A percentile compares a stretch with the other conserved stretches of the same genome.
phyloP scores from a whole-genome alignment of 2,888 invertebrate genomes.

The Acheta domesticus region DNA sequence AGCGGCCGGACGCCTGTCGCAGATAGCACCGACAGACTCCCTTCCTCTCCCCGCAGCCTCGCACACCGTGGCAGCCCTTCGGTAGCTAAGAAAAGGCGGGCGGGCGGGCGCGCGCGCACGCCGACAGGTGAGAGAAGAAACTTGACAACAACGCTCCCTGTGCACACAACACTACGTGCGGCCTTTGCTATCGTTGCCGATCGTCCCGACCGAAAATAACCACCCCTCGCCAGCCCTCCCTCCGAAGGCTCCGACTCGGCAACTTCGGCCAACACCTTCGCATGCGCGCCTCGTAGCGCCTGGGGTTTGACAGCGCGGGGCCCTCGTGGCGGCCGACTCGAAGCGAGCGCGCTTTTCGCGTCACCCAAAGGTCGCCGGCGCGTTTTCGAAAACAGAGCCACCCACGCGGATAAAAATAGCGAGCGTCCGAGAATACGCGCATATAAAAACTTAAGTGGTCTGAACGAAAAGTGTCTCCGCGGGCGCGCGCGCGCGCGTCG shows the following conservation, averaged over 20 bases:
- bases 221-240: not conserved
- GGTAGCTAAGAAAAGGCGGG: not conserved
- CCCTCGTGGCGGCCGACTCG: no score
- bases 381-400: no score
- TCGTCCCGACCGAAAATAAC: slow-evolving; percentile 3
- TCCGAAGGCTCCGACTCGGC: not conserved
- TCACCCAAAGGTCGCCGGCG: no score
- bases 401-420: no score
- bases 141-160: not conserved
- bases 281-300: no score
- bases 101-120: not conserved
- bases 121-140: slow-evolving; percentile 9
- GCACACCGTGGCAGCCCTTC: not conserved
- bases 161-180: not conserved
- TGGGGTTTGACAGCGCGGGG: no score
- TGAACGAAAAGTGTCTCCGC: no score
- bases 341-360: no score
- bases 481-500: no score
- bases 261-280: no score
- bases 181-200: not conserved
- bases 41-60: not conserved
- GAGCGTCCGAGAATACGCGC: no score
- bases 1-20: not conserved
- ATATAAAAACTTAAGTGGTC: no score
- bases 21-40: not conserved